Evolutionary conservation across 2,888 invertebrate species (phyloP).

Genomic region (Zele albiditarsus): DNA sequence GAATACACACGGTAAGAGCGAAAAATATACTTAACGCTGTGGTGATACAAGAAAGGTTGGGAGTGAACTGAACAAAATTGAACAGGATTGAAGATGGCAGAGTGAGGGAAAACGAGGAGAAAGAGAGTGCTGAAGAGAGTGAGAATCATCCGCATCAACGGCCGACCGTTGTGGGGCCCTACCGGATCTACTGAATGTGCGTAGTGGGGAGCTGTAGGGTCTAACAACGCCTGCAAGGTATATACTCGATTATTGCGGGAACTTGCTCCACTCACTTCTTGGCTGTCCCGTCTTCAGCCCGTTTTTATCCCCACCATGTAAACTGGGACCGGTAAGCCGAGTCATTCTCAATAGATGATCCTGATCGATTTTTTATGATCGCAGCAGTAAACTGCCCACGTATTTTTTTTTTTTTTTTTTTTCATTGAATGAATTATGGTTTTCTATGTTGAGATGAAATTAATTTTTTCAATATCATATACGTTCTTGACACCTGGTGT

Average conservation of each 20-base stretch:
- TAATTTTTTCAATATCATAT: not conserved
- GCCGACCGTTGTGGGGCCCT: conserved; percentile 28
- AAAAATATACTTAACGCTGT: not conserved
- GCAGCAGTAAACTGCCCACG: not conserved
- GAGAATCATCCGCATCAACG: conserved; percentile 29
- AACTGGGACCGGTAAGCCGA: not conserved
- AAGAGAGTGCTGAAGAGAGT: not conserved
- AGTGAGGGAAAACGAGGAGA: not conserved
- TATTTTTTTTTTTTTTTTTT: no score
- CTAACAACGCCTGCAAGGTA: conserved; percentile 23
- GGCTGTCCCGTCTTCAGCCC: not conserved
- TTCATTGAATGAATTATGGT: not conserved
- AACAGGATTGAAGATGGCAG: conserved; percentile 12
- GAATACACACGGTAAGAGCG: not conserved
- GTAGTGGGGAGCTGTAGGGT: conserved; percentile 30
- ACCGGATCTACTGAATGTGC: conserved; percentile 37
- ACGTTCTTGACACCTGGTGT: not conserved
- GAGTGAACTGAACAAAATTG: conserved; percentile 34
- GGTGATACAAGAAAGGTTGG: conserved; percentile 16
- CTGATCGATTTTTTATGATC: conserved; percentile 31
- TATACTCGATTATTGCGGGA: conserved; percentile 36
- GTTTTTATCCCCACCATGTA: conserved; percentile 3
- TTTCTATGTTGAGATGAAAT: not conserved
- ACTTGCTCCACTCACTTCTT: conserved; percentile 30
- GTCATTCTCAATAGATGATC: not conserved